Conservation (phyloP, 2,113 vertebrate genomes). For the Pseudonaja textilis region DNA sequence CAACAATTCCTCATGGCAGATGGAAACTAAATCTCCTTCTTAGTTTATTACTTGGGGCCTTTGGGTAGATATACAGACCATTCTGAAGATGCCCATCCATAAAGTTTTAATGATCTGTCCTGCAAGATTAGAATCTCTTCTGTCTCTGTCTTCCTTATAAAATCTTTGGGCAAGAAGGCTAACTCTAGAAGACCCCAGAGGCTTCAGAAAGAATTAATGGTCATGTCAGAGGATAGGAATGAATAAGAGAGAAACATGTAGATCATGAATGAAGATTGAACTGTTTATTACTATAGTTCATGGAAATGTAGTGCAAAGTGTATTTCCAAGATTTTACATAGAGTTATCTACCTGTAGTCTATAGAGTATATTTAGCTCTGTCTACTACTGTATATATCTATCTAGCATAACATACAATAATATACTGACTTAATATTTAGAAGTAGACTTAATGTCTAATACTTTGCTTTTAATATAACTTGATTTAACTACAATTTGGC, state of each 20-base stretch:
- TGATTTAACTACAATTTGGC: background rate
- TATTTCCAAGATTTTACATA: background rate
- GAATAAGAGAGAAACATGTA: background rate
- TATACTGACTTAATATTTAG: background rate
- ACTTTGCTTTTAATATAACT: background rate
- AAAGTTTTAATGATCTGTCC: background rate
- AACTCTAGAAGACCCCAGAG: background rate
- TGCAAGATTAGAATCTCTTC: background rate
- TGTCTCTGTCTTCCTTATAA: background rate
- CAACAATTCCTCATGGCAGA: background rate
- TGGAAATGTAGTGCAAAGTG: background rate
- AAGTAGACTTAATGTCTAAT: background rate
- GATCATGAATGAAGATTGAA: background rate
- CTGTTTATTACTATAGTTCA: background rate
- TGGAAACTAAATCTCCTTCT: background rate
- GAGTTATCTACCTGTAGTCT: background rate
- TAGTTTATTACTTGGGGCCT: background rate
- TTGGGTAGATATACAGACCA: background rate
- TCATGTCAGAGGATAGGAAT: background rate
- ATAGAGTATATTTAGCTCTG: background rate
- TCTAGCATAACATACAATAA: background rate
- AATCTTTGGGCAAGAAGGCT: background rate
- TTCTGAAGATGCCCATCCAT: background rate
- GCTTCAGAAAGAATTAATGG: background rate
- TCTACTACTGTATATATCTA: background rate